These are phyloP conservation scores for Molossus alvarezi DNA, from an alignment of 2,797 vertebrate genomes.

Conservation along the genomic window DNA sequence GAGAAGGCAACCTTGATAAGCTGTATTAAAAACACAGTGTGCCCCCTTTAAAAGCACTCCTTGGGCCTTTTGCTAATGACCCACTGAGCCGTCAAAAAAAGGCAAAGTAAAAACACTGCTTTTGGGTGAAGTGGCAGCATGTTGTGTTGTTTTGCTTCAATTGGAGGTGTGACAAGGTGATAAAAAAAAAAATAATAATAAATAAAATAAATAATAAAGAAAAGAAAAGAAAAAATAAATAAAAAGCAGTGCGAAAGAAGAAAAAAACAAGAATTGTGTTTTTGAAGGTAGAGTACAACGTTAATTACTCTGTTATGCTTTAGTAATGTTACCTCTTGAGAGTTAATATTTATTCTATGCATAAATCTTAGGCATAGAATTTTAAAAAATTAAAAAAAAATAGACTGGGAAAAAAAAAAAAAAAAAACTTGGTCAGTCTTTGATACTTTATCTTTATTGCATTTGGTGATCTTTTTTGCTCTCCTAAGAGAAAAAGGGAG, in stretches of 20 bases:
- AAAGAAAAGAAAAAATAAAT: no score
- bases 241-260: not conserved
- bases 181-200: no score
- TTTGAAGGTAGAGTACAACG: not conserved
- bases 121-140: no score
- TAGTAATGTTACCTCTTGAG: not conserved
- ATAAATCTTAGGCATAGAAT: not conserved
- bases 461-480: not conserved
- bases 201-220: no score
- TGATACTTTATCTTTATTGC: not conserved
- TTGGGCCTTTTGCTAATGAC: no score
- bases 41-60: not conserved
- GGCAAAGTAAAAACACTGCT: no score
- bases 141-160: no score
- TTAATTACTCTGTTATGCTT: not conserved
- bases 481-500: not conserved
- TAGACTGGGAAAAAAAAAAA: not conserved
- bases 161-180: no score
- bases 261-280: no score
- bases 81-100: no score
- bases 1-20: not conserved
- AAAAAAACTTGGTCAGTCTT: not conserved
- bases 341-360: not conserved
- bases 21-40: not conserved
- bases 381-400: no score